Evolutionary conservation across 2,888 invertebrate genomes (phyloP).

Genomic region (Pteria penguin): DNA sequence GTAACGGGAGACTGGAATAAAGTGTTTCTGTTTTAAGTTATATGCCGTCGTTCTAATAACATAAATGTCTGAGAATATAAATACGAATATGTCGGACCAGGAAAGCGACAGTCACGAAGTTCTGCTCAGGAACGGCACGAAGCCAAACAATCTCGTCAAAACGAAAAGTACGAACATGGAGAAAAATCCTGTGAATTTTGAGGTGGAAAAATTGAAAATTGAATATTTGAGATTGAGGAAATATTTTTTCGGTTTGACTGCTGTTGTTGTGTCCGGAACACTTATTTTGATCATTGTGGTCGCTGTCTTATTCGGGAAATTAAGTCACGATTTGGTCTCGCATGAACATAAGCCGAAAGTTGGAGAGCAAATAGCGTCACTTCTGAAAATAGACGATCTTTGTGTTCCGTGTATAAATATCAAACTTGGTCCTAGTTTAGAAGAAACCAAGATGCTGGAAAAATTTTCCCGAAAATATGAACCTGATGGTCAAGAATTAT

Average conservation of each 20-base stretch:
- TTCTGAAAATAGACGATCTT: conserved; percentile 69
- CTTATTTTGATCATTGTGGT: conserved; percentile 67
- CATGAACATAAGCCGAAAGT: conserved; percentile 73
- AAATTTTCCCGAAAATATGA: conserved; percentile 61
- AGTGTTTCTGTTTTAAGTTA: too few relatives aligned
- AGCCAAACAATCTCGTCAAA: conserved; percentile 36
- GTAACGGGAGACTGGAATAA: too few relatives aligned
- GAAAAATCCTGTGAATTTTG: conserved; percentile 19
- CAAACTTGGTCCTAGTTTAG: conserved; percentile 67
- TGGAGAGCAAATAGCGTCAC: conserved; percentile 69
- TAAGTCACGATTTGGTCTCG: conserved; percentile 67
- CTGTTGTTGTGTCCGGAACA: conserved; percentile 60
- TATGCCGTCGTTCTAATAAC: too few relatives aligned
- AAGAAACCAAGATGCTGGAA: conserved; percentile 69
- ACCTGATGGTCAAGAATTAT: conserved; percentile 61
- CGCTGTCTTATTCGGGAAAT: conserved; percentile 66
- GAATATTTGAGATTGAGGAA: conserved; percentile 48
- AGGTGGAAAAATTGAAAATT: conserved; percentile 22
- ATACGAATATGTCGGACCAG: conserved; percentile 30
- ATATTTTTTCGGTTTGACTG: conserved; percentile 62
- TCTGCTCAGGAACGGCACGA: conserved; percentile 34
- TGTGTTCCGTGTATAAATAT: conserved; percentile 70
- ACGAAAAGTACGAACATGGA: conserved; percentile 24
- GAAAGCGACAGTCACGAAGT: conserved; percentile 32
- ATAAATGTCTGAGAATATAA: neutral